These are phyloP conservation scores for Netelia melanura DNA, from an alignment of 2,888 invertebrate genomes.

Conservation along the genomic window DNA sequence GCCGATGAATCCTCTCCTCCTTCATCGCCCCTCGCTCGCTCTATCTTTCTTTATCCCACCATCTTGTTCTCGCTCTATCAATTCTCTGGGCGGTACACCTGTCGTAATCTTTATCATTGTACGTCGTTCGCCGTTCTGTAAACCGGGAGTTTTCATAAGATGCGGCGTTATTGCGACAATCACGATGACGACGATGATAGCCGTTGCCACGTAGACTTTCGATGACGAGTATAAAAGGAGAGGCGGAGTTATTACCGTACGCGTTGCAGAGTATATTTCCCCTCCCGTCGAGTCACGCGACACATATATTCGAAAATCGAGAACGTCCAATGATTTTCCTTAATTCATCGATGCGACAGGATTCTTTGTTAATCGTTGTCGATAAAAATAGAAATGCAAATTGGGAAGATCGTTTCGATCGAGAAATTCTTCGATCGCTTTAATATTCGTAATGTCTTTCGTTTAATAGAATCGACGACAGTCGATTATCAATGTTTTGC, in stretches of 20 bases:
- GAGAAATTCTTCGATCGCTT: neutral
- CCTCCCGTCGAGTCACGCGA: slow-evolving; percentile 11
- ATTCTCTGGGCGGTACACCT: slow-evolving; percentile 48
- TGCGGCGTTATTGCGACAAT: slow-evolving; percentile 29
- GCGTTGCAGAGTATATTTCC: slow-evolving; percentile 16
- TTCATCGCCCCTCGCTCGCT: neutral
- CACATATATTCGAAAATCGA: no score
- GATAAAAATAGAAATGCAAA: neutral
- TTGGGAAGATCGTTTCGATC: neutral
- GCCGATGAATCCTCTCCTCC: slow-evolving; percentile 35
- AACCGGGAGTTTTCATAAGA: slow-evolving; percentile 41
- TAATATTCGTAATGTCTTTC: slow-evolving; percentile 1
- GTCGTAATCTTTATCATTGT: slow-evolving; percentile 51
- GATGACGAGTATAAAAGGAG: slow-evolving; percentile 27
- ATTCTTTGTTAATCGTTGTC: no score
- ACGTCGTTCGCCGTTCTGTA: slow-evolving; percentile 13
- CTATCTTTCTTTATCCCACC: neutral
- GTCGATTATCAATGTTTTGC: slow-evolving; percentile 15
- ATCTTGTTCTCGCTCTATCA: slow-evolving; percentile 30
- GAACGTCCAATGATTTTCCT: no score
- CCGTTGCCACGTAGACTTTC: slow-evolving; percentile 20
- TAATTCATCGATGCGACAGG: no score
- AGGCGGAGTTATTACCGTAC: slow-evolving; percentile 35
- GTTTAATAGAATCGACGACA: neutral
- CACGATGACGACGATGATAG: slow-evolving; percentile 2